Conservation (phyloP, 2,888 invertebrate species). For the Xanthia togata region DNA sequence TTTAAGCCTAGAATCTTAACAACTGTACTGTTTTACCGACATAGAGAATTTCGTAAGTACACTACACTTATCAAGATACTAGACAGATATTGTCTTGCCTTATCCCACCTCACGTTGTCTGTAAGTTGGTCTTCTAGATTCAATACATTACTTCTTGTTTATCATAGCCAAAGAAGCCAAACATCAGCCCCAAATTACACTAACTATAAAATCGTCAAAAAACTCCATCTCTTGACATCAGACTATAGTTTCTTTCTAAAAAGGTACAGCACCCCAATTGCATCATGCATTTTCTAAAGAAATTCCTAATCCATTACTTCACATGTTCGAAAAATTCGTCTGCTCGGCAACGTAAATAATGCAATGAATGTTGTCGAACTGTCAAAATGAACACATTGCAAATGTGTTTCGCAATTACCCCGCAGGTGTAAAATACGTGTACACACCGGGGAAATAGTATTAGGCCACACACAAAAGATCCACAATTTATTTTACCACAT, state of each 20-base stretch:
- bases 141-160: too few relatives aligned
- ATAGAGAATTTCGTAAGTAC: too few relatives aligned
- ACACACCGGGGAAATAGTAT: constrained; percentile 65
- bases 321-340: neutral
- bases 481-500: constrained; percentile 72
- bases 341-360: neutral
- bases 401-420: neutral
- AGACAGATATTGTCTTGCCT: too few relatives aligned
- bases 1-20: too few relatives aligned
- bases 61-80: too few relatives aligned
- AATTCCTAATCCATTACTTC: neutral
- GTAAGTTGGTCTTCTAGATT: too few relatives aligned
- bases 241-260: constrained; percentile 20
- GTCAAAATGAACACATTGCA: neutral
- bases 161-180: neutral
- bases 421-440: constrained; percentile 34
- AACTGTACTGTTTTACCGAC: too few relatives aligned
- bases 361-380: neutral
- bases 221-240: neutral
- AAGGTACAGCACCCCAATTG: neutral
- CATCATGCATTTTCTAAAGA: neutral
- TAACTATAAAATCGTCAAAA: constrained; percentile 1
- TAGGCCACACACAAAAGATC: constrained; percentile 65
- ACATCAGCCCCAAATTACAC: neutral
- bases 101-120: too few relatives aligned